Conservation (phyloP, 1,140 invertebrate species). For the Pseudomyrmex sp. region DNA sequence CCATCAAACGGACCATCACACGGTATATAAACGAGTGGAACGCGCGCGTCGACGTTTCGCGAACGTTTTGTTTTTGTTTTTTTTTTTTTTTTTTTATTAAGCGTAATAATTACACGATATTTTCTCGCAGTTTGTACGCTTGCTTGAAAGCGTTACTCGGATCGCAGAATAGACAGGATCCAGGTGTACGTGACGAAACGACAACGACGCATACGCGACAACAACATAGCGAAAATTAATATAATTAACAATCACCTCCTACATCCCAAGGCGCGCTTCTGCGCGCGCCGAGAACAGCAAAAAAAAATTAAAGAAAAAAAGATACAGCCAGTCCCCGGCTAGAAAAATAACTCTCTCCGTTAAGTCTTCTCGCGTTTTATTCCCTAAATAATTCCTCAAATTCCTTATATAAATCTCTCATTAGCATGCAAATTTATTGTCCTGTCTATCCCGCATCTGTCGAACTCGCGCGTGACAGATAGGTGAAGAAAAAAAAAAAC, state of each 20-base stretch:
- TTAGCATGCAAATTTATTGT: slow-evolving; percentile 53
- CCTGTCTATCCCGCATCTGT: slow-evolving; percentile 22
- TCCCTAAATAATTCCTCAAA: background rate
- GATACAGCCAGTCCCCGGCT: slow-evolving; percentile 58
- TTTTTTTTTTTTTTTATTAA: background rate
- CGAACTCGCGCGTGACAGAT: background rate
- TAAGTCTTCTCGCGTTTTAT: slow-evolving; percentile 54
- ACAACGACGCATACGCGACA: background rate
- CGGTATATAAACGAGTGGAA: slow-evolving; percentile 14
- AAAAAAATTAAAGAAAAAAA: slow-evolving; percentile 66
- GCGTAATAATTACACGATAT: background rate
- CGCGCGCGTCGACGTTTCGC: slow-evolving; percentile 16
- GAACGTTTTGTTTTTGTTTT: background rate
- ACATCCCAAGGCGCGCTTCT: slow-evolving; percentile 71
- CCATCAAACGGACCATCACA: slow-evolving; percentile 33
- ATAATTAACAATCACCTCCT: slow-evolving; percentile 59
- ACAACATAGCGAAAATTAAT: slow-evolving; percentile 58
- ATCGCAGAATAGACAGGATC: slow-evolving; percentile 28
- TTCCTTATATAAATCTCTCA: slow-evolving; percentile 42
- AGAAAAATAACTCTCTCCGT: slow-evolving; percentile 67
- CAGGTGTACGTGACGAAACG: background rate
- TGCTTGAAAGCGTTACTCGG: slow-evolving; percentile 11
- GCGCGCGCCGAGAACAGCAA: slow-evolving; percentile 61
- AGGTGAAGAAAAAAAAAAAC: background rate
- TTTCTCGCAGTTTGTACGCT: background rate